phyloP scores from a whole-genome alignment of 1,140 invertebrate genomes.

The Lethocerus indicus region DNA sequence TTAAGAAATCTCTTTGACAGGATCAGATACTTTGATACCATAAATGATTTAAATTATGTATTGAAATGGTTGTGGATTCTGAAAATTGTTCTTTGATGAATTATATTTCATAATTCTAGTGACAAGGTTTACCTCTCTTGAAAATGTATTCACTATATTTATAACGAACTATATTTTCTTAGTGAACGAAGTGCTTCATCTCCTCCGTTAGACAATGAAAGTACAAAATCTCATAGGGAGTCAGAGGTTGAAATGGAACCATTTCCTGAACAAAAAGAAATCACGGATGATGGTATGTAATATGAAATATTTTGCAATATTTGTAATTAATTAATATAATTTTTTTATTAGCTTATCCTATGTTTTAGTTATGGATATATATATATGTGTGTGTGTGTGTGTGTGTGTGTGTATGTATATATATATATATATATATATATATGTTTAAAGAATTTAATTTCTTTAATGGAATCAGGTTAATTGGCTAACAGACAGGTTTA shows the following conservation, averaged over 20 bases:
- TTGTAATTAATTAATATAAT: not conserved
- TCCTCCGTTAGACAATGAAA: slow-evolving; percentile 25
- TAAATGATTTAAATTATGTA: not conserved
- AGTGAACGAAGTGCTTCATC: slow-evolving; percentile 27
- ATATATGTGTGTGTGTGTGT: not conserved
- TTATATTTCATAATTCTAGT: not conserved
- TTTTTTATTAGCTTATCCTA: not conserved
- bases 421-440: not conserved
- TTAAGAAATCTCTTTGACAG: not conserved
- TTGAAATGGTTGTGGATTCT: not conserved
- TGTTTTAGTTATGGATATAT: not conserved
- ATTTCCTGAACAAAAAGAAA: slow-evolving; percentile 21
- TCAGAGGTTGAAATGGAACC: slow-evolving; percentile 19
- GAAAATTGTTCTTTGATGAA: not conserved
- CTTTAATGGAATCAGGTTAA: no score
- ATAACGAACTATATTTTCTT: slow-evolving; percentile 8
- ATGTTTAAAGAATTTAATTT: no score
- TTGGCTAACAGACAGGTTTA: no score
- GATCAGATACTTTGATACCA: not conserved
- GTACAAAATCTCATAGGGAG: slow-evolving; percentile 24
- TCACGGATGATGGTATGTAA: slow-evolving; percentile 3
- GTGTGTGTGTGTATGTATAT: not conserved
- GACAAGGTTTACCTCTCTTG: not conserved
- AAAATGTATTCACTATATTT: not conserved
- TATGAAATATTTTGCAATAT: not conserved